Conservation (phyloP, 2,888 invertebrate species). For the Agonum fuliginosum region DNA sequence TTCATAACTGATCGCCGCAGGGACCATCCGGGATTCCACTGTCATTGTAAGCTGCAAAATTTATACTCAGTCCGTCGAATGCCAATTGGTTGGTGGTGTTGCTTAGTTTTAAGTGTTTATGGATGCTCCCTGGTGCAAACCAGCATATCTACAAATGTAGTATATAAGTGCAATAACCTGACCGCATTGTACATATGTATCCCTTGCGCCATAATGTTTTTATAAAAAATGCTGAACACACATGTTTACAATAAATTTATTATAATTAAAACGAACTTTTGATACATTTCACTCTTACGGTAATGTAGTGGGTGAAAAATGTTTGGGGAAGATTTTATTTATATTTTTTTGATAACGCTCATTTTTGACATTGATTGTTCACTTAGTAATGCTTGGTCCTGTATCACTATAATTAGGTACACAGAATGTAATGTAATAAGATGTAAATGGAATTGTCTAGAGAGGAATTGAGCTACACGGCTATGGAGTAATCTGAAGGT, state of each 20-base stretch:
- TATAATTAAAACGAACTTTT: constrained; percentile 64
- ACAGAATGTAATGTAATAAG: constrained; percentile 58
- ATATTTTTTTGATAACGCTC: constrained; percentile 58
- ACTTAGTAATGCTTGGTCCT: constrained; percentile 56
- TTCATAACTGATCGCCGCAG: constrained; percentile 37
- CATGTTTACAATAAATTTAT: constrained; percentile 64
- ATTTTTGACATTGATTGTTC: constrained; percentile 51
- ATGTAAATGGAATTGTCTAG: constrained; percentile 56
- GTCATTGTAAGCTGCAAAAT: background rate
- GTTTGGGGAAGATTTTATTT: constrained; percentile 44
- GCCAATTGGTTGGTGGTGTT: constrained; percentile 33
- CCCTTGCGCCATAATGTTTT: constrained; percentile 59
- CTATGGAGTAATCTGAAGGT: constrained; percentile 84
- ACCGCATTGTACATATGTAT: constrained; percentile 56
- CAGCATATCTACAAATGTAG: constrained; percentile 38
- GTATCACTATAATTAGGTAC: constrained; percentile 60
- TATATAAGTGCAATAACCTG: constrained; percentile 56
- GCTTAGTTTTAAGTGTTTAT: constrained; percentile 41
- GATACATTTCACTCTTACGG: constrained; percentile 57
- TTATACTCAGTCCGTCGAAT: constrained; percentile 26
- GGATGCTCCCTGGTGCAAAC: constrained; percentile 44
- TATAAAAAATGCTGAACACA: constrained; percentile 58
- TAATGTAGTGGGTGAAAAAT: constrained; percentile 48
- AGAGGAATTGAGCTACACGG: constrained; percentile 75
- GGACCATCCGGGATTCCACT: constrained; percentile 16